These are phyloP conservation scores for Scaptomyza graminum DNA, from an alignment of 1,140 invertebrate genomes.

Conservation along the genomic window DNA sequence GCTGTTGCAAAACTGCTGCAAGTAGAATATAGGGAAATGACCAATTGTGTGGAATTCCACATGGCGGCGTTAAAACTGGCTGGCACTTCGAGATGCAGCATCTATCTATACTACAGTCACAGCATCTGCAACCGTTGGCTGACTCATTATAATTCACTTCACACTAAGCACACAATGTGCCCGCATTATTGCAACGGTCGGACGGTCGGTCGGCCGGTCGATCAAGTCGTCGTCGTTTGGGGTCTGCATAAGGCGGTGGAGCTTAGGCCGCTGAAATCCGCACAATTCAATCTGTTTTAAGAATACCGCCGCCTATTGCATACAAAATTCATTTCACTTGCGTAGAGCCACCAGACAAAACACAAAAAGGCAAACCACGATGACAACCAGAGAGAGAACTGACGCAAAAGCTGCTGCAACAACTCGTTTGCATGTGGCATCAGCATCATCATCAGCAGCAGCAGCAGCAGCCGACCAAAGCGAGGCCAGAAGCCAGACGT, in stretches of 20 bases:
- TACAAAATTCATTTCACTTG: constrained; percentile 28
- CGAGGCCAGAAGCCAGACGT: constrained; percentile 26
- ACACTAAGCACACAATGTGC: constrained; percentile 50
- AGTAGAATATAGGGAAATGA: constrained; percentile 30
- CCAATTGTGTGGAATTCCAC: constrained; percentile 55
- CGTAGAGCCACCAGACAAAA: constrained; percentile 2
- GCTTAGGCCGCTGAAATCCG: constrained; percentile 28
- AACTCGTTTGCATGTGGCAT: constrained; percentile 54
- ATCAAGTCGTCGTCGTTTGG: constrained; percentile 22
- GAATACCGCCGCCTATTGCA: constrained; percentile 36
- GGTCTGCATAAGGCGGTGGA: constrained; percentile 4
- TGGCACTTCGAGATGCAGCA: constrained; percentile 12
- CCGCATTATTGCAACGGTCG: constrained; percentile 35
- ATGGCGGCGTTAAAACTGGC: constrained; percentile 41
- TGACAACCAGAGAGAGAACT: constrained; percentile 24
- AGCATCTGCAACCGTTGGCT: constrained; percentile 27
- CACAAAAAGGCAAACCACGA: constrained; percentile 16
- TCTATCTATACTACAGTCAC: constrained; percentile 7
- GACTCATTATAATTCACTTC: constrained; percentile 50
- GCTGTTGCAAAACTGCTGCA: constrained; percentile 18
- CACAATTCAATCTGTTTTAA: constrained; percentile 42
- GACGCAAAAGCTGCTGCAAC: constrained; percentile 21
- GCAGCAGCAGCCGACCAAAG: constrained; percentile 19
- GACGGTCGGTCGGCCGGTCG: neutral
- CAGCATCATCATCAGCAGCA: constrained; percentile 26